Evolutionary conservation across 2,888 invertebrate species (phyloP), one percentile per base, ranked within the genome.

Genomic region (Eugnorisma glareosa): DNA sequence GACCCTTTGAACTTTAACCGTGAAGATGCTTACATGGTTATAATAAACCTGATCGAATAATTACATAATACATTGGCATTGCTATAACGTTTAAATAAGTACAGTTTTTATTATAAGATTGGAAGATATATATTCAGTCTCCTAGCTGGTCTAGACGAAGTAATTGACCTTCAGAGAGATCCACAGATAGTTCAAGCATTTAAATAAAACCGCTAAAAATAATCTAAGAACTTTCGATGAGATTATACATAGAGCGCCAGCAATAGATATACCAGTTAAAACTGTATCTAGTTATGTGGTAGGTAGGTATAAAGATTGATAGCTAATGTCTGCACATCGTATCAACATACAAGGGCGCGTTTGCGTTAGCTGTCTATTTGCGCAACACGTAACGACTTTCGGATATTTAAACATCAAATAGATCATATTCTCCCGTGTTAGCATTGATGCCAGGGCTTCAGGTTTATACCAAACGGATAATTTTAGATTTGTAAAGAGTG

Each of bases 401-500:
- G 72, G 81, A 82, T 86, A 85, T 86, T n/a, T n/a, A 90, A 89
- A 87, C 84, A 86, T 89, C 67, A 84, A 81, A 89, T 88, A 87
- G 82, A 90, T 88, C 86, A 88, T 88, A 77, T 67, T 88, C 82
- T 84, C 83, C 67, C 72, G 68, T 70, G 80, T 78, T 75, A 69
- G 80, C 67, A 75, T 37, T 74, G 81, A 81, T 73, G 82, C 83
- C 88, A 89, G 87, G 90, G 91, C 90, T 90, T 90, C 89, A 85
- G 83, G 86, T 89, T 87, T 85, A 89, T 79, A 89, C 86, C 86
- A 90, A 89, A 89, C 85, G 82, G 86, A 88, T 93, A 92, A 93
- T 90, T 93, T 93, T 93, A 94, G 91, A 91, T 90, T 84, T 75
- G 86, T 74, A 83, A 86, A 90, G 89, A 88, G 80, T 80, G 63